Evolutionary conservation across 2,888 invertebrate species (phyloP), one percentile per base, ranked within the genome.

Genomic region (Microdon myrmicae): DNA sequence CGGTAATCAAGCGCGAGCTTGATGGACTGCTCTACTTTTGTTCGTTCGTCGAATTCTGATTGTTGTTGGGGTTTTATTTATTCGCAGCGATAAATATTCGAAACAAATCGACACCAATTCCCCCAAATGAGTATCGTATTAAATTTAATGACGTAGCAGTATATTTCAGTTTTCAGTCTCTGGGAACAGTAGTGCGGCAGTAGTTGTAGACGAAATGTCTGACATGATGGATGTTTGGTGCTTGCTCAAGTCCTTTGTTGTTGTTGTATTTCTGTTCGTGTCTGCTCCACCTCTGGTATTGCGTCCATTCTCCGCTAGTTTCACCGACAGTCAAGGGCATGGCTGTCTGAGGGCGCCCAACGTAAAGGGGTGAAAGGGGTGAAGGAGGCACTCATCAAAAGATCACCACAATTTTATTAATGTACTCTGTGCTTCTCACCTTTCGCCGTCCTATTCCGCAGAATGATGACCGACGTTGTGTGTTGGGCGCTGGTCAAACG

Each of bases 81-180:
- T 69, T 69, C 71, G 68, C 71, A 71, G 76, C 74, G 75, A 74
- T 77, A 78, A 78, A 77, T 79, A 79, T 77, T 76, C 77, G 72
- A 79, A 80, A 80, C 79, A 80, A 80, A 80, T 80, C 79, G 80
- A 76, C 79, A 79, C 77, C 80, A 77, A 80, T 80, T 80, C 79
- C 76, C 77, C 78, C 79, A 80, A 80, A 80, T 80, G 80, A 79
- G 79, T 74, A 75, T 75, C 77, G 77, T 79, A 80, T 80, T 80
- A 80, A 80, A 79, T 80, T 80, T 80, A 80, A 80, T 78, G 80
- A 79, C 76, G 76, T 76, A 77, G 78, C 78, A 78, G 78, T 80
- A 80, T n/a, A n/a, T 80, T 79, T 79, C 77, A 80, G 78, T 78
- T 77, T 76, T 74, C 71, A 73, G 74, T 75, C 71, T 70, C 70